Percentiles rank a stretch among this genome's conserved stretches.
Conservation (phyloP, 2,888 invertebrate species). For the Tenthredo distinguenda region DNA sequence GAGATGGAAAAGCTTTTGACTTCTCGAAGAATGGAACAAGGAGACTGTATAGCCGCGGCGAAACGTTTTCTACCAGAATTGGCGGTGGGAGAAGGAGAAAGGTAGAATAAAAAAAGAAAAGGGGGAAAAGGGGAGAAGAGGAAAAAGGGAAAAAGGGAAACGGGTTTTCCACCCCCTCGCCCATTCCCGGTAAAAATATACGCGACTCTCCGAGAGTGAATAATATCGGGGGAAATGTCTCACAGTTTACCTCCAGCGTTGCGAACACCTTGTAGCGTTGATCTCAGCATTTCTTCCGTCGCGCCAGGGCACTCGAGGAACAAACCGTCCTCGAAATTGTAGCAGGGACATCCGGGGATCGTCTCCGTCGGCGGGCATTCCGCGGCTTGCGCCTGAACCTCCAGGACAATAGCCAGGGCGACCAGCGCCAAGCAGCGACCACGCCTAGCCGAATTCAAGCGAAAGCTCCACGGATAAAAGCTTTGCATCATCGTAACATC, state of each 20-base stretch:
- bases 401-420: constrained; percentile 45
- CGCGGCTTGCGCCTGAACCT: constrained; percentile 65
- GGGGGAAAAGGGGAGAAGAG: too few relatives aligned
- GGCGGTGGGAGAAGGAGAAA: background rate
- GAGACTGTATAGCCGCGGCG: background rate
- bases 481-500: constrained; percentile 70
- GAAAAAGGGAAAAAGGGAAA: background rate
- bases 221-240: constrained; percentile 32
- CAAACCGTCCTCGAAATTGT: constrained; percentile 94
- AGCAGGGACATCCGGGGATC: constrained; percentile 91
- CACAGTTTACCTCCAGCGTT: constrained; percentile 68
- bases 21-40: constrained; percentile 25
- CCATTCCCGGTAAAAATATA: background rate
- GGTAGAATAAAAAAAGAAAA: background rate
- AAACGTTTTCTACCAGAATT: constrained; percentile 20
- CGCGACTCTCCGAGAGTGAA: background rate
- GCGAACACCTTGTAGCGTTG: constrained; percentile 85
- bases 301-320: constrained; percentile 94
- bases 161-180: background rate
- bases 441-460: constrained; percentile 43
- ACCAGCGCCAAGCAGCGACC: constrained; percentile 46
- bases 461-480: constrained; percentile 57
- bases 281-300: constrained; percentile 86
- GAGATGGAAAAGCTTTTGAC: constrained; percentile 40
- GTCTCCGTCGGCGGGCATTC: constrained; percentile 73